Evolutionary conservation across 2,888 invertebrate genomes (phyloP).

Genomic region (Limnephilus marmoratus): DNA sequence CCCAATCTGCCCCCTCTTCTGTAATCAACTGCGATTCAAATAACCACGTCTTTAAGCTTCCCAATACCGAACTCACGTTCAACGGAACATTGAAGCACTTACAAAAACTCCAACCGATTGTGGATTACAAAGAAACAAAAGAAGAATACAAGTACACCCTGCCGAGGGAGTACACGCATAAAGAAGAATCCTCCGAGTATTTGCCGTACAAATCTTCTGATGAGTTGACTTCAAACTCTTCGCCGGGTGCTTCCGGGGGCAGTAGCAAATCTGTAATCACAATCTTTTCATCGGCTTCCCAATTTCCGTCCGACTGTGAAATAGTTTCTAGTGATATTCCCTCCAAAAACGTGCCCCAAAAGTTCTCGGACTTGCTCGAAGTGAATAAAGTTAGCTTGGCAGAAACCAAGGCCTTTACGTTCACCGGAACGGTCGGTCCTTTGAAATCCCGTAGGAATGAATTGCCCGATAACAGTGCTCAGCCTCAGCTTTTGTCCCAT

Average conservation of each 20-base stretch:
- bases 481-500: conserved; percentile 22
- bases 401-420: conserved; percentile 45
- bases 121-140: conserved; percentile 67
- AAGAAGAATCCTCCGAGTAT: conserved; percentile 55
- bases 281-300: conserved; percentile 77
- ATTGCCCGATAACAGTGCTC: neutral
- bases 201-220: conserved; percentile 59
- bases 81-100: conserved; percentile 76
- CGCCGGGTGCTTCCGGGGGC: conserved; percentile 48
- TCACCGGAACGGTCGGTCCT: conserved; percentile 56
- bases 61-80: conserved; percentile 74
- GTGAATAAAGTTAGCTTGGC: conserved; percentile 2
- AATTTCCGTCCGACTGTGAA: conserved; percentile 73
- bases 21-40: conserved; percentile 71
- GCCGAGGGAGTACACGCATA: conserved; percentile 43
- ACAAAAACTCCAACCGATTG: conserved; percentile 74
- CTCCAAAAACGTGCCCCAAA: conserved; percentile 25
- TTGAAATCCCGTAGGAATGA: neutral
- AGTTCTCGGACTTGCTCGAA: conserved; percentile 36
- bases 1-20: conserved; percentile 4
- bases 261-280: conserved; percentile 70
- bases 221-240: conserved; percentile 56
- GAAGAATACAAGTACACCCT: conserved; percentile 23
- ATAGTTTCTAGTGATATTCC: conserved; percentile 40
- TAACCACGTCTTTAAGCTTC: conserved; percentile 73